Evolutionary conservation across 2,797 vertebrate genomes (phyloP), one percentile per base, ranked within the genome.

Genomic region (Anniella stebbinsi): DNA sequence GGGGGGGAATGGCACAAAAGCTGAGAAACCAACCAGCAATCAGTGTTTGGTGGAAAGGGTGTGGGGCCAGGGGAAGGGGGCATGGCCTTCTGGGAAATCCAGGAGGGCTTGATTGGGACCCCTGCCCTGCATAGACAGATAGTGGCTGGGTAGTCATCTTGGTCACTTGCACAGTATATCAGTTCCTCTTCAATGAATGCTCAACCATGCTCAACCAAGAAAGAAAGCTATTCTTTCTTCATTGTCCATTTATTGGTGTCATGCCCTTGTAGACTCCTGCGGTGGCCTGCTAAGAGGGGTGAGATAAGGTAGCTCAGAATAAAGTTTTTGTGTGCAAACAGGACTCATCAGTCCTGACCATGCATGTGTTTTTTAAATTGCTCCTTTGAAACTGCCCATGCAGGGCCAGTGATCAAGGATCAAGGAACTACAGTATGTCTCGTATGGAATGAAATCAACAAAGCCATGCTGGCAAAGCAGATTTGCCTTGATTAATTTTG

Each of bases 271-370:
- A 93, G 95, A 95, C 95, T 95, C 95, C 67, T 84, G 9, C 87
- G 80, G 69, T 91, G 86, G 84, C 77, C 89, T 93, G 82, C 95
- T 97, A 93, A 96, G 96, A 95, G 96, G 96, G 96, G 95, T 97
- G 96, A 97, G 93, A 95, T 96, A 97, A 97, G 96, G 96, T 96
- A 96, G 95, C 96, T 90, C 93, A 95, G 95, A 96, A 97, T 96
- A 96, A 96, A 95, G 96, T 95, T 96, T 96, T 96, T 96, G 96
- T 96, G 95, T 95, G 92, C 93, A 94, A 93, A 95, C 94, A 95
- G 94, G 93, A 89, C 96, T 97, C 95, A 95, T 97, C 96, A 96
- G 94, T 96, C 95, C 95, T 66, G 54, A 94, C 94, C 92, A 51
- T 95, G 95, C 91, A 95, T 93, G 94, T 93, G 95, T 88, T 94